These are phyloP conservation scores for Lepus timidus DNA, from an alignment of 2,113 vertebrate species.

Conservation along the genomic window DNA sequence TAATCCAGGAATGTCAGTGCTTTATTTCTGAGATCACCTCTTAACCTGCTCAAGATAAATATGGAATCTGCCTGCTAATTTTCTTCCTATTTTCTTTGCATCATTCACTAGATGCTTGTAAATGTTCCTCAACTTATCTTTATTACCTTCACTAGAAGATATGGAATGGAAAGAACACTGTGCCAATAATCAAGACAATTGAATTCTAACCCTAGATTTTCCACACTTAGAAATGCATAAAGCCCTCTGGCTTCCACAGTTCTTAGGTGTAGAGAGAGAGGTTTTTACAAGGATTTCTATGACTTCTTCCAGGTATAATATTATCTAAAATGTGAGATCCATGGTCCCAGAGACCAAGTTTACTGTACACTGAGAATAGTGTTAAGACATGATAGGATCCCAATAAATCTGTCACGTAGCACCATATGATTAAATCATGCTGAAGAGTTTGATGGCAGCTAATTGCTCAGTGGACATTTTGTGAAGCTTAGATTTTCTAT, in stretches of 20 bases:
- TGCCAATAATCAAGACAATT: neutral
- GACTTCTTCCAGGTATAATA: neutral
- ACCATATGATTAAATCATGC: neutral
- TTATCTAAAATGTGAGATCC: neutral
- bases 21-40: conserved; percentile 8
- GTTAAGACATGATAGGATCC: neutral
- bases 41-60: neutral
- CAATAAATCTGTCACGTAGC: neutral
- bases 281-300: neutral
- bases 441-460: neutral
- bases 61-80: neutral
- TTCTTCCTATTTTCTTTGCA: neutral
- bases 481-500: conserved; percentile 22
- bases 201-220: neutral
- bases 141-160: neutral
- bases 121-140: neutral
- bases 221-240: neutral
- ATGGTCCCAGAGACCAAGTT: neutral
- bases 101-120: neutral
- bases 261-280: neutral
- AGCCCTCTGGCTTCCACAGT: neutral
- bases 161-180: conserved; percentile 23
- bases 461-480: neutral
- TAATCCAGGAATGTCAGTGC: neutral
- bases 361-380: neutral